These are phyloP conservation scores for Drosophila subobscura DNA, from an alignment of 1,140 invertebrate genomes.

Conservation along the genomic window DNA sequence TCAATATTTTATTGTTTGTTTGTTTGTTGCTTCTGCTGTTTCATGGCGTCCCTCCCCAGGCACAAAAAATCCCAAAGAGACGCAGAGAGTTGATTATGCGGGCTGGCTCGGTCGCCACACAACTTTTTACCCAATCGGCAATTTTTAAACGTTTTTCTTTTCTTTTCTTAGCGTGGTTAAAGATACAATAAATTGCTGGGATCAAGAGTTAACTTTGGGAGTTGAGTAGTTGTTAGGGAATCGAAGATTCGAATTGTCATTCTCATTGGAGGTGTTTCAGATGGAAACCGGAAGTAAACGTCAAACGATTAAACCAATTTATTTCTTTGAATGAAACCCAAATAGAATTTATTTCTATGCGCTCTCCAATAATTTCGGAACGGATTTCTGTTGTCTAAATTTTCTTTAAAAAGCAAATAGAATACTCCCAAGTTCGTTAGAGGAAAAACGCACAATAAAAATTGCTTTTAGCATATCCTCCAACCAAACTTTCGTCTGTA, in stretches of 20 bases:
- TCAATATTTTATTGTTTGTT: conserved; percentile 84
- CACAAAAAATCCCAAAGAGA: conserved; percentile 33
- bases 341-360: too few relatives aligned
- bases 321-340: too few relatives aligned
- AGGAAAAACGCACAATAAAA: too few relatives aligned
- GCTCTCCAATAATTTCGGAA: too few relatives aligned
- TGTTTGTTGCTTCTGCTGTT: conserved; percentile 69
- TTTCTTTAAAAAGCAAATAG: too few relatives aligned
- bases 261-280: neutral
- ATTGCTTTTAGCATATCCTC: too few relatives aligned
- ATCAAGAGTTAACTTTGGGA: conserved; percentile 15
- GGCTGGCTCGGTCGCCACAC: conserved; percentile 45
- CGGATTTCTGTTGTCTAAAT: too few relatives aligned
- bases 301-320: too few relatives aligned
- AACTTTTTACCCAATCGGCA: conserved; percentile 39
- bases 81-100: conserved; percentile 65
- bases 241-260: neutral
- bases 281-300: too few relatives aligned
- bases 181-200: conserved; percentile 34
- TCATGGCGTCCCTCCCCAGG: conserved; percentile 36
- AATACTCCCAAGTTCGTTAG: too few relatives aligned
- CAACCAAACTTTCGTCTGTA: too few relatives aligned
- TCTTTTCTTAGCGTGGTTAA: conserved; percentile 3
- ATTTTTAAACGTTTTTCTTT: conserved; percentile 42
- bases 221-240: neutral